These are phyloP conservation scores for Germaria angustata DNA, from an alignment of 2,888 invertebrate species.

Conservation along the genomic window DNA sequence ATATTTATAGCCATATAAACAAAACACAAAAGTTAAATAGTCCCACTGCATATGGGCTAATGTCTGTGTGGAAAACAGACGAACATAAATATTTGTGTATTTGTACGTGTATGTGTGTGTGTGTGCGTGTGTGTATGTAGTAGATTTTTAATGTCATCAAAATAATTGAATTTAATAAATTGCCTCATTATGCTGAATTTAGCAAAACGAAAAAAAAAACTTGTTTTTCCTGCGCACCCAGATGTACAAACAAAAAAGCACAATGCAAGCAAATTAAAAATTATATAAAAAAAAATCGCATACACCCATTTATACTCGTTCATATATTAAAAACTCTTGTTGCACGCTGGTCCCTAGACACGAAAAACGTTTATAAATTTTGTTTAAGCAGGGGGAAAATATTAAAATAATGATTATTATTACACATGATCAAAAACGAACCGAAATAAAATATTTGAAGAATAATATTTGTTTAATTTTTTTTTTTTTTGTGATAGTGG, in stretches of 20 bases:
- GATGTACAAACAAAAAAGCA: slow-evolving; percentile 16
- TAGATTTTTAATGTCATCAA: slow-evolving; percentile 76
- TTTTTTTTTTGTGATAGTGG: neutral
- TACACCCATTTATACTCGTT: neutral
- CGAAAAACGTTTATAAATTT: slow-evolving; percentile 8
- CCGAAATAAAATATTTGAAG: neutral
- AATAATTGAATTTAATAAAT: slow-evolving; percentile 80
- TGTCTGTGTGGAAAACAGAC: too few species aligned
- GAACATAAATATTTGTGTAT: too few species aligned
- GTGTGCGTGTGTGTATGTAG: neutral
- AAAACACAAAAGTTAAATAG: neutral
- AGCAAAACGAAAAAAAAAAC: slow-evolving; percentile 46
- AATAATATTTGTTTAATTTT: slow-evolving; percentile 29
- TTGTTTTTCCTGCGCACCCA: neutral
- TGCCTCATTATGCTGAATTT: slow-evolving; percentile 77
- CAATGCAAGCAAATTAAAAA: slow-evolving; percentile 56
- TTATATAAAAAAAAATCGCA: slow-evolving; percentile 31
- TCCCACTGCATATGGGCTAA: neutral
- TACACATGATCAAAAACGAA: slow-evolving; percentile 28
- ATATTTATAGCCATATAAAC: neutral
- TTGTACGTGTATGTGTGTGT: neutral
- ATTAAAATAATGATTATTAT: slow-evolving; percentile 35
- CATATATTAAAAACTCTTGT: neutral
- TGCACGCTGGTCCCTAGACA: slow-evolving; percentile 1
- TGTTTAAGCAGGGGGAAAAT: neutral